Base-by-base conservation (phyloP, 2,888 invertebrate genomes). In the Sarcophaga carnaria region DNA sequence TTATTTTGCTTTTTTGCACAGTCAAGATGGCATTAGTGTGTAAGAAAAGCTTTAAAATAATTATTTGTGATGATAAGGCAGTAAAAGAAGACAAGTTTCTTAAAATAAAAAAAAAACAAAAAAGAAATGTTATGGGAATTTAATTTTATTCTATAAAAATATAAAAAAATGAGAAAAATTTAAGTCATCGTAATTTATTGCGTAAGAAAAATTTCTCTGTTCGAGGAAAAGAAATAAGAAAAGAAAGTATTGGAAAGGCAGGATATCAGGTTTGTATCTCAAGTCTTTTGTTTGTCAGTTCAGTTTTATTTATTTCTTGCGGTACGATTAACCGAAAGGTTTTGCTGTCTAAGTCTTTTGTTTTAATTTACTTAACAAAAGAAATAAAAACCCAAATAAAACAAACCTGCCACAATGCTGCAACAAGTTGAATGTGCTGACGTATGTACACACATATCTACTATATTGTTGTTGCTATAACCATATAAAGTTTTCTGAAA, bases 191-290 rank as follows among this genome's bases (percentile, higher is more conserved):
- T 54, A 54, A 17, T 54, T 14, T 54, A 64, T 82, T 82, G 77
- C 77, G 66, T 82, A 83, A 83, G 67, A 83, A 72, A 77, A 72
- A 77, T 83, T 78, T 83, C 62, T 67, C n/a, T 49, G 49, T 70
- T 10, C 54, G 59, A 6, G 54, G 22, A 63, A 22, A 78, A 47
- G 3, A 20, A 25, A 17, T 60, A 83, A 83, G 66, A 77, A 83
- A 83, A 83, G 83, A 77, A 78, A 70, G 78, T 78, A 63, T 82
- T 78, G 62, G 14, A 78, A 64, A 71, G 78, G 25, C 59, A 83
- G 72, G 78, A 78, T 62, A 75, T 80, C 67, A 49, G 37, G 85
- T 80, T 72, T 72, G n/a, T 72, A 14, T 67, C 67, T 80, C 77
- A 62, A 80, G 22, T 63, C 70, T 80, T 85, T 71, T 63, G n/a